Evolutionary conservation across 92 coral and sea anemone species (phyloP).

Genomic region (Epizoanthus stellaris): DNA sequence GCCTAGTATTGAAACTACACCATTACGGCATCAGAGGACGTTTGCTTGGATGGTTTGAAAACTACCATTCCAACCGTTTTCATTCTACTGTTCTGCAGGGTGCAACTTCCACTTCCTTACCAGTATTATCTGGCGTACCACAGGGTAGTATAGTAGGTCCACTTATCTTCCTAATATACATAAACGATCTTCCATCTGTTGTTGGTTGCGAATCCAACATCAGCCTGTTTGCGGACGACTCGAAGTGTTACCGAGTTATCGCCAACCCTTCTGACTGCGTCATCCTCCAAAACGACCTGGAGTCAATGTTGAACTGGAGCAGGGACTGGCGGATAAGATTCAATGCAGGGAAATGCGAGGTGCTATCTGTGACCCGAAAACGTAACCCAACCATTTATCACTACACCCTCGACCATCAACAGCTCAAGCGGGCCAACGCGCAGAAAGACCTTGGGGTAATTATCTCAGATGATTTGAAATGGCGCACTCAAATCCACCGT

Average conservation of each 20-base stretch:
- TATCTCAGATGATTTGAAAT: not conserved
- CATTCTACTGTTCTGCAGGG: conserved; percentile 35
- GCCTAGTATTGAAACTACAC: not conserved
- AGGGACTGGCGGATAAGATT: conserved; percentile 5
- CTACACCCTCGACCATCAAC: not conserved
- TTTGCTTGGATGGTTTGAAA: conserved; percentile 45
- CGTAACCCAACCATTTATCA: not conserved
- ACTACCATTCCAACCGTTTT: conserved; percentile 46
- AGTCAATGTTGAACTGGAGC: conserved; percentile 31
- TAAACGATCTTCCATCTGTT: conserved; percentile 5
- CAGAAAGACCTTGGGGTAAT: conserved; percentile 16
- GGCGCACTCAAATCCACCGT: conserved; percentile 12
- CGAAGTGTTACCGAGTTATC: conserved; percentile 38
- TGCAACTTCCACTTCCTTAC: conserved; percentile 10
- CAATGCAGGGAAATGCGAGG: too few relatives aligned
- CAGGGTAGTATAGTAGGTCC: conserved; percentile 32
- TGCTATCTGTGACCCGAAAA: conserved; percentile 1
- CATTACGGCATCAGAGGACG: conserved; percentile 31
- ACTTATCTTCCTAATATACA: not conserved
- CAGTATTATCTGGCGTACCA: conserved; percentile 38
- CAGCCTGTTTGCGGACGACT: conserved; percentile 33
- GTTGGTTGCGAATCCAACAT: conserved; percentile 24
- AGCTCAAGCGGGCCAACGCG: not conserved
- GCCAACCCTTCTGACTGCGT: conserved; percentile 7
- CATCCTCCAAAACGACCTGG: conserved; percentile 28